These are phyloP conservation scores for Dicrostonyx torquatus DNA, from an alignment of 2,797 vertebrate genomes.

Conservation along the genomic window DNA sequence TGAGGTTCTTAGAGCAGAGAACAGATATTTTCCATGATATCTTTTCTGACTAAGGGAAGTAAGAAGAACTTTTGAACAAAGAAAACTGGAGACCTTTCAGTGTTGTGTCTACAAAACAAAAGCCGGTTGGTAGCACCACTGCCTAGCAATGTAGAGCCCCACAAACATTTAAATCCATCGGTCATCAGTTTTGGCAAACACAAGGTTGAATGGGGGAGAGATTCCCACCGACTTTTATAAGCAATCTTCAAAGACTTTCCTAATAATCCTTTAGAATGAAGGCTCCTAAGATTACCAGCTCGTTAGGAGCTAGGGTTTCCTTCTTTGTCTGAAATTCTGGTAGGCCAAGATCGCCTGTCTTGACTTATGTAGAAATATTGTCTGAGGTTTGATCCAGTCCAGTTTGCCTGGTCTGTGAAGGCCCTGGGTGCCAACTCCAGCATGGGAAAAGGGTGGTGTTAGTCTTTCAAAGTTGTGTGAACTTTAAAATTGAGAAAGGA, in stretches of 20 bases:
- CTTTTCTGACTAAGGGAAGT: constrained; percentile 22
- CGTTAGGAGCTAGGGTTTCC: background rate
- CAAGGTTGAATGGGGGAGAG: constrained; percentile 17
- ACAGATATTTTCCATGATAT: background rate
- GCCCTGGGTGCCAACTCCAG: background rate
- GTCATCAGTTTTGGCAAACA: constrained; percentile 54
- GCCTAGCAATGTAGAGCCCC: constrained; percentile 53
- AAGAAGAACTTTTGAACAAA: constrained; percentile 3
- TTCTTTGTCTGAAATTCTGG: constrained; percentile 42
- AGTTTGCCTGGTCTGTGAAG: background rate
- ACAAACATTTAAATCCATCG: constrained; percentile 39
- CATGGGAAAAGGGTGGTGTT: background rate
- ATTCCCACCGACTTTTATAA: constrained; percentile 52
- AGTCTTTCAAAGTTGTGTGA: constrained; percentile 30
- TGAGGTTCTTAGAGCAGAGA: background rate
- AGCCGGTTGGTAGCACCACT: background rate
- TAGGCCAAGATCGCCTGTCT: constrained; percentile 4
- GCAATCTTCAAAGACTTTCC: constrained; percentile 33
- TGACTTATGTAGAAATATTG: background rate
- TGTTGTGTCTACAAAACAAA: constrained; percentile 55
- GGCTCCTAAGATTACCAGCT: background rate
- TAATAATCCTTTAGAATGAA: constrained; percentile 52
- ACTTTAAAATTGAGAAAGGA: background rate
- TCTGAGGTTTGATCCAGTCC: background rate
- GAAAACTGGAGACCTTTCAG: constrained; percentile 24